Percentiles rank a stretch among this genome's conserved stretches.
phyloP scores from a whole-genome alignment of 1,140 invertebrate genomes.

The Wiebesia pumilae region DNA sequence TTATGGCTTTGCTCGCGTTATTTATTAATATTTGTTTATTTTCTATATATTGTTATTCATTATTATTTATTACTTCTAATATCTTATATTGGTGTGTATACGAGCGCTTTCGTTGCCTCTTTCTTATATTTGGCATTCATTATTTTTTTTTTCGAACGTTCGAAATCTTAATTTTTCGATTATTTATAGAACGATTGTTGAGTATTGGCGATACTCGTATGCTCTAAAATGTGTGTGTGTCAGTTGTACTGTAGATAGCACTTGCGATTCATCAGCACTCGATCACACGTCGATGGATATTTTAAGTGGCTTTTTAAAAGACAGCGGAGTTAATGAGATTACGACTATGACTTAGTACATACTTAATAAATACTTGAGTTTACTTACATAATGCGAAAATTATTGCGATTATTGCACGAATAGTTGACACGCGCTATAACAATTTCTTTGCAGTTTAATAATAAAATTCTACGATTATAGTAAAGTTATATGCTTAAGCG shows the following conservation, averaged over 20 bases:
- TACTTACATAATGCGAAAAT: background rate
- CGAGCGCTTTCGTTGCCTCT: background rate
- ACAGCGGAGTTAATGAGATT: background rate
- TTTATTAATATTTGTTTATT: background rate
- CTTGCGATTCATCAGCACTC: background rate
- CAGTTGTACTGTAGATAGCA: background rate
- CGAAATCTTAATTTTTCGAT: background rate
- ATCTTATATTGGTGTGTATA: background rate
- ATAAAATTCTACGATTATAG: background rate
- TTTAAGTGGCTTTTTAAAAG: background rate
- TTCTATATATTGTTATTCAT: constrained; percentile 22
- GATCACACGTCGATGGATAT: background rate
- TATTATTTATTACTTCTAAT: background rate
- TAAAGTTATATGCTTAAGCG: background rate
- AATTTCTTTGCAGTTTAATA: background rate
- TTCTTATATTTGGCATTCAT: constrained; percentile 20
- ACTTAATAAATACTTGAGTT: background rate
- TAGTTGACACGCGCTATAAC: background rate
- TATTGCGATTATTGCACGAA: background rate
- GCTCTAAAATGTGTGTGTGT: background rate
- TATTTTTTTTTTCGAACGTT: background rate
- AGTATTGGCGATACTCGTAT: background rate
- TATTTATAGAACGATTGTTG: background rate
- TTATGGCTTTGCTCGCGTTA: background rate
- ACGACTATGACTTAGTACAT: background rate